Evolutionary conservation across 2,797 vertebrate genomes (phyloP).

Genomic region (Pelochelys cantorii): DNA sequence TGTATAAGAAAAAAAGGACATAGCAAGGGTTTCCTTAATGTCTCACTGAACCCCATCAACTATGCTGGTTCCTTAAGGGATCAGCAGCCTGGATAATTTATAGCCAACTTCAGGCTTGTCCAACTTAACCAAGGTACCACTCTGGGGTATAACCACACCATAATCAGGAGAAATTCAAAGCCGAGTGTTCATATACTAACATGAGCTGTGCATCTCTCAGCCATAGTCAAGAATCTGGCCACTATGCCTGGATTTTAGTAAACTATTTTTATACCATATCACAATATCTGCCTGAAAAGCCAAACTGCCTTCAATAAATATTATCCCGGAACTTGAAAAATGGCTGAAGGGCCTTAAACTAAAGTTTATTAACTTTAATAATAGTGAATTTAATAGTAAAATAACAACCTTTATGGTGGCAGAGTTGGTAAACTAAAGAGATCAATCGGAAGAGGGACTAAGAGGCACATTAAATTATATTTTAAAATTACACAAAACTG

Average conservation of each 20-base stretch:
- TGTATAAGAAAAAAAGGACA: not conserved
- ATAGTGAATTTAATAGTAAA: not conserved
- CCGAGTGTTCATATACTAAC: not conserved
- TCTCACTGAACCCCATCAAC: not conserved
- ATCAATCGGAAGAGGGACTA: not conserved
- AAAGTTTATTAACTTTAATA: not conserved
- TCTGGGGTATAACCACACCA: not conserved
- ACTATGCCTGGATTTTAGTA: not conserved
- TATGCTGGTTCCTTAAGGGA: not conserved
- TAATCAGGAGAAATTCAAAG: not conserved
- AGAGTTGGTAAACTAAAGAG: not conserved
- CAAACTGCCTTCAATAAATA: not conserved
- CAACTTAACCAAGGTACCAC: not conserved
- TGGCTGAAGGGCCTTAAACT: not conserved
- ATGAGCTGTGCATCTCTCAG: not conserved
- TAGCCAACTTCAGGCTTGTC: not conserved
- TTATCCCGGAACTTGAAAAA: not conserved
- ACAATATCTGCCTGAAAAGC: not conserved
- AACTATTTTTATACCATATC: accelerated
- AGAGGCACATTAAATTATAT: not conserved
- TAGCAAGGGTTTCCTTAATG: not conserved
- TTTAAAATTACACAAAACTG: not conserved
- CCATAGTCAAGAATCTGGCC: not conserved
- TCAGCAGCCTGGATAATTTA: not conserved
- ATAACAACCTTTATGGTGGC: not conserved